Conservation (phyloP, 2,113 vertebrate genomes). For the Heterotis niloticus region DNA sequence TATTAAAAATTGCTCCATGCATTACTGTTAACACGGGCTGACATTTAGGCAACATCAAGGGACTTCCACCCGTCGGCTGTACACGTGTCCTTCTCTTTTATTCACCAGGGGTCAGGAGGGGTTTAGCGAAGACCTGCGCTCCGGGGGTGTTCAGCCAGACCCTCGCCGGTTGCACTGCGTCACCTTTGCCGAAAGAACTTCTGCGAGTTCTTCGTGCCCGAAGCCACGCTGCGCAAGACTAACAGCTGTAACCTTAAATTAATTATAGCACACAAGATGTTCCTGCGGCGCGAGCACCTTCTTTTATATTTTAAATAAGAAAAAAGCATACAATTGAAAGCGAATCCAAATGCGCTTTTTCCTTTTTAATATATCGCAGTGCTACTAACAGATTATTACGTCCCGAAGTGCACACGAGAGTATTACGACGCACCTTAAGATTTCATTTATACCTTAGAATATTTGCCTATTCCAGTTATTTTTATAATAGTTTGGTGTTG, state of each 20-base stretch:
- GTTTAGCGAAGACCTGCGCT: background rate
- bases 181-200: constrained; percentile 1
- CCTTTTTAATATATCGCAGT: background rate
- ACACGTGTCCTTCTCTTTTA: background rate
- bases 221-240: constrained; percentile 10
- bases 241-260: constrained; percentile 22
- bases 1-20: background rate
- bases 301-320: background rate
- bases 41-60: background rate
- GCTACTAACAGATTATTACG: background rate
- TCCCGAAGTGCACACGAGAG: too few species aligned
- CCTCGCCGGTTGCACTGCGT: background rate
- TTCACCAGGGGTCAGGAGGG: background rate
- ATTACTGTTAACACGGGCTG: too few species aligned
- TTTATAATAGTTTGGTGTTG: constrained; percentile 10
- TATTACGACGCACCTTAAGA: background rate
- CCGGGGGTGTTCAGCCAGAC: background rate
- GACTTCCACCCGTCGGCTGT: background rate
- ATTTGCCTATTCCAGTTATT: background rate
- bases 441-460: background rate
- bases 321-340: constrained; percentile 25
- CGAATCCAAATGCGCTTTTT: constrained; percentile 8
- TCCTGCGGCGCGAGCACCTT: background rate
- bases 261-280: constrained; percentile 16
- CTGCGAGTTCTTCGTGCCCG: background rate